These are phyloP conservation scores for Hetaerina titia DNA, from an alignment of 2,888 invertebrate genomes.

Conservation along the genomic window DNA sequence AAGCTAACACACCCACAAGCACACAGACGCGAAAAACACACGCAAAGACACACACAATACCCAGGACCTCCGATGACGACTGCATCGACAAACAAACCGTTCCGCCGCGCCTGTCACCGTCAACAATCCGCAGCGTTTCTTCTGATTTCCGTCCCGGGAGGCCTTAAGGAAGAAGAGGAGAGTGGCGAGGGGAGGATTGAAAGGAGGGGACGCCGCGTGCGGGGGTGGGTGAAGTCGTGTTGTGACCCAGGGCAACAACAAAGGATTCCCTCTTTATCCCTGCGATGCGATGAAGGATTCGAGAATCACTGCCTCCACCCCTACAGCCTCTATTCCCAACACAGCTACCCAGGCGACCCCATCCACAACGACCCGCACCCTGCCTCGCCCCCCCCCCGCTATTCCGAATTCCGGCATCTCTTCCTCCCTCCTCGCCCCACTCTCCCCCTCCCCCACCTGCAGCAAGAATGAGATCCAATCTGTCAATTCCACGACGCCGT, in stretches of 20 bases:
- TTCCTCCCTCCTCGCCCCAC: background rate
- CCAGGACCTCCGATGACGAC: background rate
- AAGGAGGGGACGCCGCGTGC: too few species aligned
- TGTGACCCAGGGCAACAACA: background rate
- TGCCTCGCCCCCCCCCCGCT: background rate
- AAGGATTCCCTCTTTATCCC: background rate
- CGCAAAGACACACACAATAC: background rate
- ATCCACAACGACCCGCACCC: background rate
- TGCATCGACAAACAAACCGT: background rate
- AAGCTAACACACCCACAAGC: background rate
- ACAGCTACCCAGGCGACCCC: background rate
- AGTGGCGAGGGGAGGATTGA: too few species aligned
- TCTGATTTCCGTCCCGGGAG: background rate
- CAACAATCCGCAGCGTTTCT: conserved; percentile 1
- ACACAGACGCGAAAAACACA: background rate
- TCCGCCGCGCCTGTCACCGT: background rate
- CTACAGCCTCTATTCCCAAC: too few species aligned
- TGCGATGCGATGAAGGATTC: background rate
- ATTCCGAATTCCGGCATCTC: background rate
- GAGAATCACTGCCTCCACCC: background rate
- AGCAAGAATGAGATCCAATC: conserved; percentile 11
- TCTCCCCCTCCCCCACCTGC: background rate
- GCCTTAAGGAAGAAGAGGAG: too few species aligned
- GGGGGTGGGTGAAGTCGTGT: background rate
- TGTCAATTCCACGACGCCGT: conserved; percentile 6